Evolutionary conservation across 2,888 invertebrate species (phyloP).

Genomic region (Hypolimnas misippus): DNA sequence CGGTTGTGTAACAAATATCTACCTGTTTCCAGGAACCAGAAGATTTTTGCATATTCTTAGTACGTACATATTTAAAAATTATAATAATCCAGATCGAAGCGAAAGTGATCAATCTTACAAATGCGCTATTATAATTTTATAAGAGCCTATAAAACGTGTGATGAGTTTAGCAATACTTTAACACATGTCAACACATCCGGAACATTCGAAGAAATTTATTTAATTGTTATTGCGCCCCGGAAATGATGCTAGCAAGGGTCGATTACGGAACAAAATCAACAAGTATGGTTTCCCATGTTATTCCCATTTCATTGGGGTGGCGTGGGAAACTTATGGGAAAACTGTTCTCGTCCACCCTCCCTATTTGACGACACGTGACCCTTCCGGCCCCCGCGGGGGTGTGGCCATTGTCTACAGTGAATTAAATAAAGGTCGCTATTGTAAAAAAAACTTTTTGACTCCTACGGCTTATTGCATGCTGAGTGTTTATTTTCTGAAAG

Average conservation of each 20-base stretch:
- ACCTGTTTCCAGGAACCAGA: too few species aligned
- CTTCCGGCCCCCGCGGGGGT: conserved; percentile 58
- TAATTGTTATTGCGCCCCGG: conserved; percentile 57
- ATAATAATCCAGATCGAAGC: background rate
- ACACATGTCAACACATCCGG: conserved; percentile 30
- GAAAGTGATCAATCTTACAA: background rate
- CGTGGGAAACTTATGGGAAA: conserved; percentile 76
- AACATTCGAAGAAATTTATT: conserved; percentile 44
- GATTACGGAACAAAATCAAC: conserved; percentile 74
- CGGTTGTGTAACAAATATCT: too few species aligned
- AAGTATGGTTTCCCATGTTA: conserved; percentile 72
- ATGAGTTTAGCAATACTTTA: conserved; percentile 23
- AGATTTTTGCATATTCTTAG: too few species aligned
- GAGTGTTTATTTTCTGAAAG: background rate
- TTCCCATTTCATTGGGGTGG: conserved; percentile 67
- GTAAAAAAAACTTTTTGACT: conserved; percentile 24
- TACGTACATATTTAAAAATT: too few species aligned
- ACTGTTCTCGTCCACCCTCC: conserved; percentile 71
- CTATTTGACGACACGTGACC: conserved; percentile 68
- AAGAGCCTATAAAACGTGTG: background rate
- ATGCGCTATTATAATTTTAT: too few species aligned
- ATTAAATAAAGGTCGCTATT: conserved; percentile 33
- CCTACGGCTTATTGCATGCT: background rate
- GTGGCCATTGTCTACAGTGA: conserved; percentile 39
- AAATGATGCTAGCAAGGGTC: conserved; percentile 63